Conservation (phyloP, 2,888 invertebrate species). For the Abrostola triplasia region DNA sequence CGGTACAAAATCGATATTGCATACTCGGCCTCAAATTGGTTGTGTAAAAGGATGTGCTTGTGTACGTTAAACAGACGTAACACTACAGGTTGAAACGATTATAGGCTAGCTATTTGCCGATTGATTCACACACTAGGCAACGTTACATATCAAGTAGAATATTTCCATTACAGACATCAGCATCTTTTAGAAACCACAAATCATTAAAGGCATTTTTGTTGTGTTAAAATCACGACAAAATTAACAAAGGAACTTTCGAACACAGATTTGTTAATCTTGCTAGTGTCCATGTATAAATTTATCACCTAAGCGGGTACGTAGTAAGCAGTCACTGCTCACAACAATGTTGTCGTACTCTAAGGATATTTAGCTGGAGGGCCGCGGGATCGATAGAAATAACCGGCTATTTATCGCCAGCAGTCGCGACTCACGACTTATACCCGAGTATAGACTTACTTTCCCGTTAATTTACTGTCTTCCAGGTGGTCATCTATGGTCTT, state of each 20-base stretch:
- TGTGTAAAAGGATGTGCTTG: slow-evolving; percentile 26
- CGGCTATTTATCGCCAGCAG: slow-evolving; percentile 70
- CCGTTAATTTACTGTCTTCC: slow-evolving; percentile 36
- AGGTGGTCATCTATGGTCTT: slow-evolving; percentile 34
- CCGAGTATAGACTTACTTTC: slow-evolving; percentile 35
- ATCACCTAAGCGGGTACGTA: slow-evolving; percentile 39
- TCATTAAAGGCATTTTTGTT: neutral
- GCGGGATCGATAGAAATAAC: slow-evolving; percentile 80
- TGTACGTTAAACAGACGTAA: slow-evolving; percentile 10
- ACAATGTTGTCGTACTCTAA: slow-evolving; percentile 75
- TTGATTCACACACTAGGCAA: too few relatives aligned
- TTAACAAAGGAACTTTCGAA: neutral
- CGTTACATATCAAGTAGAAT: too few relatives aligned
- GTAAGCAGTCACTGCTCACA: slow-evolving; percentile 52
- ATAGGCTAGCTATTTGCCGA: neutral
- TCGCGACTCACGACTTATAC: slow-evolving; percentile 53
- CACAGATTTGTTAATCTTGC: slow-evolving; percentile 20
- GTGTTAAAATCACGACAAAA: neutral
- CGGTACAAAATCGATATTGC: slow-evolving; percentile 46
- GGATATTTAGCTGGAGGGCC: slow-evolving; percentile 75
- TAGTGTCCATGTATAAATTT: slow-evolving; percentile 31
- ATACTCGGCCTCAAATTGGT: slow-evolving; percentile 37
- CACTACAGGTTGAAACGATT: neutral
- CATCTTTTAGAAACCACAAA: neutral
- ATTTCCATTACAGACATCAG: too few relatives aligned